phyloP scores from a whole-genome alignment of 2,113 vertebrate species.

The Bubalus kerabau region DNA sequence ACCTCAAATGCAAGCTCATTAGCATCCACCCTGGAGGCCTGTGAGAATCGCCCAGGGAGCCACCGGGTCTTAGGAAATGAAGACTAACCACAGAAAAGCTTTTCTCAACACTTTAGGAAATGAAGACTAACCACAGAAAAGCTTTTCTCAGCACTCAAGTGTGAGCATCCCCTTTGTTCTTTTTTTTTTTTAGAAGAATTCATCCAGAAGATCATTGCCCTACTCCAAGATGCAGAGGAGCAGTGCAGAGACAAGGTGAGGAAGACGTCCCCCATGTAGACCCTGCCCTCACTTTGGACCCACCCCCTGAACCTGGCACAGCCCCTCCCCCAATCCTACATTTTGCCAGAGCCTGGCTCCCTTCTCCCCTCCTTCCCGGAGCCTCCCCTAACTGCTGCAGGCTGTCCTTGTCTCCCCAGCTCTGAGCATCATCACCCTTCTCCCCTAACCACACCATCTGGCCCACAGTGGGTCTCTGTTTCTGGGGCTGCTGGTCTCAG shows the following conservation, averaged over 20 bases:
- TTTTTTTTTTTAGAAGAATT: slow-evolving; percentile 51
- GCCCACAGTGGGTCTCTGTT: background rate
- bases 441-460: background rate
- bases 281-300: background rate
- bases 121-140: rapidly evolving
- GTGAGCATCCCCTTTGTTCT: background rate
- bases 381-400: background rate
- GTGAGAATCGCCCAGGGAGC: background rate
- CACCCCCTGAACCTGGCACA: background rate
- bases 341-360: background rate
- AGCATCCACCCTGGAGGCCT: background rate
- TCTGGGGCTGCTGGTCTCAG: background rate
- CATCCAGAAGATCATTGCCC: slow-evolving; percentile 28
- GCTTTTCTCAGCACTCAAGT: background rate
- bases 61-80: background rate
- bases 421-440: background rate
- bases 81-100: background rate
- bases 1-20: background rate
- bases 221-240: background rate
- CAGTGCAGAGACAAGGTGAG: slow-evolving; percentile 35
- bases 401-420: background rate
- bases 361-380: background rate
- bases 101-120: background rate
- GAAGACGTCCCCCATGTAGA: rapidly evolving
- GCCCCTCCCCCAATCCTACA: background rate